Conservation (phyloP, 2,797 vertebrate species). For the Microctenopoma stevenorrisi region DNA sequence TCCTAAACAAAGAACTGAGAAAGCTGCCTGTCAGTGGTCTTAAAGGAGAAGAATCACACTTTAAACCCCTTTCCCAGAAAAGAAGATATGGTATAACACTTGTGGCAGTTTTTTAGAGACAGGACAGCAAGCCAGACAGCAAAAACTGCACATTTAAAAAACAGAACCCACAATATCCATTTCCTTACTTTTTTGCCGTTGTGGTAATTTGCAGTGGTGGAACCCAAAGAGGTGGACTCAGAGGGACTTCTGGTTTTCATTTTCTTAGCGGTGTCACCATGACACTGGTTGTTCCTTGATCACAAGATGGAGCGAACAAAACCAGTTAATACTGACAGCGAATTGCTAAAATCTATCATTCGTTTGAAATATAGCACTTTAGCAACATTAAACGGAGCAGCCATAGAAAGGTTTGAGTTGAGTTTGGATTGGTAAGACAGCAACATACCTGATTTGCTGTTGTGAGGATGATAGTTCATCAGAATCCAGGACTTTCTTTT, state of each 20-base stretch:
- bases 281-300: slow-evolving; percentile 49
- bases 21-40: too few relatives aligned
- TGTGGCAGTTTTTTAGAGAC: too few relatives aligned
- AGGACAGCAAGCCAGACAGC: too few relatives aligned
- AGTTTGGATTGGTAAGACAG: accelerated
- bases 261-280: slow-evolving; percentile 55
- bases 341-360: not conserved
- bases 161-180: slow-evolving; percentile 50
- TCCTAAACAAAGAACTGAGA: too few relatives aligned
- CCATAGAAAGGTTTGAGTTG: not conserved
- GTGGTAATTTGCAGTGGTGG: slow-evolving; percentile 30
- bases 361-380: not conserved
- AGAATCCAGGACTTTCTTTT: slow-evolving; percentile 46
- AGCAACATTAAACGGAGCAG: not conserved
- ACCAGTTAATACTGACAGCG: not conserved
- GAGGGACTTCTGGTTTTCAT: slow-evolving; percentile 60
- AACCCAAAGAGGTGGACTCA: slow-evolving; percentile 53
- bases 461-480: slow-evolving; percentile 23
- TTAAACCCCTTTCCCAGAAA: too few relatives aligned
- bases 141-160: not conserved
- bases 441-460: slow-evolving; percentile 59
- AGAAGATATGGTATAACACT: too few relatives aligned
- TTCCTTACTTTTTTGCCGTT: slow-evolving; percentile 58
- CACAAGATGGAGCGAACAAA: slow-evolving; percentile 2
- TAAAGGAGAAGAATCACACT: too few relatives aligned